Percentiles rank a stretch among this genome's conserved stretches.
These are phyloP conservation scores for Hemicentrotus pulcherrimus DNA, from an alignment of 35 echinoderm and acorn worm genomes.

Conservation along the genomic window DNA sequence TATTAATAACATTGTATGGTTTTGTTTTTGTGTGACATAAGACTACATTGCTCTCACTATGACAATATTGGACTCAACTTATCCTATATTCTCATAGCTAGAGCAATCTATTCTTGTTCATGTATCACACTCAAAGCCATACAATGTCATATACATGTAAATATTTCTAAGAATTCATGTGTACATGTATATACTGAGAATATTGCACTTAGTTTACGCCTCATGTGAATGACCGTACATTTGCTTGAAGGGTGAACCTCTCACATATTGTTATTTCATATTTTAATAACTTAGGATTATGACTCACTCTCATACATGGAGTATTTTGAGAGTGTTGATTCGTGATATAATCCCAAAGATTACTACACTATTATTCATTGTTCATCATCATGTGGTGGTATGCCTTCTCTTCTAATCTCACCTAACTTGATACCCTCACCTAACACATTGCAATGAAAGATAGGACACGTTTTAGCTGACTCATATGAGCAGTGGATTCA, in stretches of 20 bases:
- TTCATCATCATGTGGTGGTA: neutral
- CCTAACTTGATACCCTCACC: neutral
- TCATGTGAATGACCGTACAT: neutral
- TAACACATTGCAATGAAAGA: constrained; percentile 5
- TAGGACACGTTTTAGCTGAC: neutral
- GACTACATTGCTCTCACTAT: too few relatives aligned
- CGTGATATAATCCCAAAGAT: neutral
- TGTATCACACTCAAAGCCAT: too few relatives aligned
- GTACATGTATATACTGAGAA: too few relatives aligned
- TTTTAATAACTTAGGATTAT: neutral
- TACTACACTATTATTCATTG: neutral
- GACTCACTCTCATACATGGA: neutral
- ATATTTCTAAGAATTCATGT: too few relatives aligned
- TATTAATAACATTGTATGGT: too few relatives aligned
- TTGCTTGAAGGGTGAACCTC: neutral
- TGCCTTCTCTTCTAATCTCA: neutral
- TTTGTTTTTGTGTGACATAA: too few relatives aligned
- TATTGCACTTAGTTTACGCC: too few relatives aligned
- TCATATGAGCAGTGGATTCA: neutral
- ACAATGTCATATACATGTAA: too few relatives aligned
- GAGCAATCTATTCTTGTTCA: too few relatives aligned
- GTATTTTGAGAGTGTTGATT: neutral
- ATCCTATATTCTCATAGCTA: too few relatives aligned
- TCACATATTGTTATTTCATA: neutral
- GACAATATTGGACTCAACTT: too few relatives aligned